Evolutionary conservation across 1,140 invertebrate genomes (phyloP), one percentile per base, ranked within the genome.

Genomic region (Hypsibius dujardini): DNA sequence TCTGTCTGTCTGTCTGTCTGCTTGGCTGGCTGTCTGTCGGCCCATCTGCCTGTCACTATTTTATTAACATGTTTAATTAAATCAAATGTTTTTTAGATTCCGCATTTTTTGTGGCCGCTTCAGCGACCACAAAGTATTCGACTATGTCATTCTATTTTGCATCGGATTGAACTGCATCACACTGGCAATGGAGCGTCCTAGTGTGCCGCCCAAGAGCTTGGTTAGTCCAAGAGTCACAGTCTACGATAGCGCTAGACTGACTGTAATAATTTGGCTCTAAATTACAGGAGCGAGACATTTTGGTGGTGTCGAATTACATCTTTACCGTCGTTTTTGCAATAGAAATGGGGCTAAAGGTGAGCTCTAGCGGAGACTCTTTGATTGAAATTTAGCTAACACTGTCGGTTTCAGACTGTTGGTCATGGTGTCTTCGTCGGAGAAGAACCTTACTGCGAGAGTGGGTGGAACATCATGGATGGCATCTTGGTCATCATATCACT

Each of bases 401-500:
- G 28, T 28, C 28, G 28, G 28, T 28, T 76, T 14, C 76, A 90
- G 92, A 91, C 97, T 46, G 86, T 96, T 71, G 89, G 93, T 47
- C 87, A 91, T 75, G 92, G 94, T 70, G 90, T 98, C 84, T 86
- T 96, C 75, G 89, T 97, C 76, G 94, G 94, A n/a, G 77, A 79
- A 70, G 87, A 92, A 76, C 90, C 94, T 2, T 98, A 98, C 80
- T 92, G 98, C 77, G 94, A 90, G 72, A 95, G 92, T 74, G 94
- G 95, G 40, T 99, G 95, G 96, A 99, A 99, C 79, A 89, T 97
- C 72, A 96, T 98, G 92, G 96, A 99, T 78, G 95, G 95, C 70
- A 88, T 90, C 70, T 85, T 99, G 67, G 96, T 98, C 71, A 88
- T 91, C 71, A 93, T 99, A 77, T 98, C 94, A 69, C 89, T 98